Evolutionary conservation across 1,140 invertebrate genomes (phyloP), one percentile per base, ranked within the genome.

Genomic region (Maconellicoccus hirsutus): DNA sequence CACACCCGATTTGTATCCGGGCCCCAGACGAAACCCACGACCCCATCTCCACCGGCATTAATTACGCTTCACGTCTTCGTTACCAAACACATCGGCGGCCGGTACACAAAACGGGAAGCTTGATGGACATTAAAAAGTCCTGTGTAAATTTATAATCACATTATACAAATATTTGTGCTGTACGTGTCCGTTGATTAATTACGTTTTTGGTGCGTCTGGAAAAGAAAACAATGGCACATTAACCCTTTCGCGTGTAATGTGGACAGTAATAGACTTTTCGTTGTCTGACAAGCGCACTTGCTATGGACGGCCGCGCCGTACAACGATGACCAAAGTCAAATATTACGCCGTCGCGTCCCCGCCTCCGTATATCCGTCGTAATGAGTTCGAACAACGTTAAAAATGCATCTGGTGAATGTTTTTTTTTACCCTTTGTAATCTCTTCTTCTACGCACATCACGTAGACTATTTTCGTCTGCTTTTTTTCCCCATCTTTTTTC

Each of bases 81-180:
- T n/a, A n/a, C n/a, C n/a, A n/a, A n/a, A n/a, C n/a, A n/a, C n/a
- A n/a, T n/a, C n/a, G n/a, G n/a, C n/a, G n/a, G n/a, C n/a, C n/a
- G n/a, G n/a, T n/a, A n/a, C n/a, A n/a, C n/a, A 38, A 38, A 38
- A 38, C 14, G 33, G 33, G 14, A 38, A 19, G 42, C n/a, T 52
- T 52, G 42, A 52, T 52, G 42, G 42, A 52, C 42, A 52, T 52
- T 52, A 52, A 52, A 52, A 52, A 52, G 42, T 52, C 42, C 42
- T 8, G 42, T 52, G 42, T 52, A 52, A 52, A 52, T 52, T 52
- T 52, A 52, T 52, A 52, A 52, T 52, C 42, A 16, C n/a, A 52
- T 52, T 52, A 52, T 52, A 52, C 42, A 52, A 52, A 52, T 52
- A 52, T 52, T 52, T 52, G 42, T 52, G 42, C 42, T 52, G 42